Base-by-base conservation (phyloP, 2,888 invertebrate genomes). In the Andrena marginata region DNA sequence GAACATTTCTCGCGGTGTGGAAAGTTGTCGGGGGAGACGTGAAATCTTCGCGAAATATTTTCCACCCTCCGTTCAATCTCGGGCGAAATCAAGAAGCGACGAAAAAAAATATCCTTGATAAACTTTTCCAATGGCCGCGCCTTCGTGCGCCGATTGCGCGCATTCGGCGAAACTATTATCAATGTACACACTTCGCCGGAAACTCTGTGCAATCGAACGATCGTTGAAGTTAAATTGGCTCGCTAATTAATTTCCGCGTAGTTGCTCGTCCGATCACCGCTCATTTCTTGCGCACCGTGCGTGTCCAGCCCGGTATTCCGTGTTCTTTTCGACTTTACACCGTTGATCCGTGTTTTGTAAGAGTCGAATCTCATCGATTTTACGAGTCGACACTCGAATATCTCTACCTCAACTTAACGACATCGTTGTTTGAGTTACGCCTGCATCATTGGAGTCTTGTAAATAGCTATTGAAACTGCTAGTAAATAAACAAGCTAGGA, bases 221-320 rank as follows among this genome's bases (percentile, higher is more conserved):
- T 91, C 88, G 90, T 89, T 89, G 85, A 92, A 92, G 92, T 92
- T 92, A 89, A 92, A 92, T 92, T 92, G 91, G 87, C 86, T 92
- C 85, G 89, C 90, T 92, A 92, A 92, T 92, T 93, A 92, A 92
- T 92, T 92, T 92, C 86, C 84, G 88, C 87, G 73, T 84, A 85
- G 89, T 85, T 89, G 87, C 86, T 74, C 82, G 80, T 68, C 79
- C 75, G 79, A 86, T 81, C 68, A 72, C 60, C 35, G 71, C 71
- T 64, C 74, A 63, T 65, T 84, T 62, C 81, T 75, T 71, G 65
- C 49, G 33, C 54, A 26, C 64, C 8, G 33, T 60, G 64, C 54
- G 42, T 54, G 56, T 69, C 67, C 65, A 59, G 51, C 73, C 59
- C 54, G 16, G 20, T 60, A 69, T 69, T 73, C 51, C 31, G 60